Conservation (phyloP, 1,140 invertebrate species). For the Tetramorium alpestre region DNA sequence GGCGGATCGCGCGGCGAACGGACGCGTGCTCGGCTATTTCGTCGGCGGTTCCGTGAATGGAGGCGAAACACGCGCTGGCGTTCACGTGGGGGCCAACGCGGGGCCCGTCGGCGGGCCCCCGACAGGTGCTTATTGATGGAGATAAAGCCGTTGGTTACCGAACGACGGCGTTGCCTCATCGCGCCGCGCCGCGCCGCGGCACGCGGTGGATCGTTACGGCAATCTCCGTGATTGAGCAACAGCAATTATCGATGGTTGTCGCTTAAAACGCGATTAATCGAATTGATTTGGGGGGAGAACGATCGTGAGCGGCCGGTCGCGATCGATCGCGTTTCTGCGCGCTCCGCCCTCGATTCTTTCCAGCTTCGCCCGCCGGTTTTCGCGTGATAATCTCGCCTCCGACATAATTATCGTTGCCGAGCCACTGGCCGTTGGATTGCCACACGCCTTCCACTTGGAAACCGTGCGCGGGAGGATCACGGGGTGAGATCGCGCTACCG, state of each 20-base stretch:
- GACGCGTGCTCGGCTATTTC: background rate
- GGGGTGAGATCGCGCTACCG: slow-evolving; percentile 9
- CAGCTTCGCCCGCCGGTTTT: background rate
- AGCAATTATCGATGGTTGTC: slow-evolving; percentile 79
- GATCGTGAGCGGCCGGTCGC: slow-evolving; percentile 49
- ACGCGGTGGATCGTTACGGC: slow-evolving; percentile 3
- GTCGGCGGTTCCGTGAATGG: slow-evolving; percentile 59
- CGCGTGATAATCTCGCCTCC: slow-evolving; percentile 15
- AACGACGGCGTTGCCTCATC: slow-evolving; percentile 61
- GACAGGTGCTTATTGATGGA: slow-evolving; percentile 73
- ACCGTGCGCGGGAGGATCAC: background rate
- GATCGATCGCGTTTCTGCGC: background rate
- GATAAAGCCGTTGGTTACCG: slow-evolving; percentile 67
- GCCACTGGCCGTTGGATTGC: background rate
- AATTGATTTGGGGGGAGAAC: slow-evolving; percentile 71
- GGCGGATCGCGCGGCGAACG: background rate
- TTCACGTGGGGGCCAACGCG: slow-evolving; percentile 48
- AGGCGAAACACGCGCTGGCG: slow-evolving; percentile 58
- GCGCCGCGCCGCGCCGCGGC: background rate
- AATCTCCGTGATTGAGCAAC: slow-evolving; percentile 74
- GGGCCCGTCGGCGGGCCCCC: slow-evolving; percentile 42
- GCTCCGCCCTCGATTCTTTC: slow-evolving; percentile 23
- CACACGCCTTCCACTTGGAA: background rate
- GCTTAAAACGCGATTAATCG: slow-evolving; percentile 78
- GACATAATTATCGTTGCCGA: slow-evolving; percentile 22